A percentile compares a stretch with the other conserved stretches of the same genome.
phyloP scores from a whole-genome alignment of 2,888 invertebrate species.

The Napeogenes sylphis region DNA sequence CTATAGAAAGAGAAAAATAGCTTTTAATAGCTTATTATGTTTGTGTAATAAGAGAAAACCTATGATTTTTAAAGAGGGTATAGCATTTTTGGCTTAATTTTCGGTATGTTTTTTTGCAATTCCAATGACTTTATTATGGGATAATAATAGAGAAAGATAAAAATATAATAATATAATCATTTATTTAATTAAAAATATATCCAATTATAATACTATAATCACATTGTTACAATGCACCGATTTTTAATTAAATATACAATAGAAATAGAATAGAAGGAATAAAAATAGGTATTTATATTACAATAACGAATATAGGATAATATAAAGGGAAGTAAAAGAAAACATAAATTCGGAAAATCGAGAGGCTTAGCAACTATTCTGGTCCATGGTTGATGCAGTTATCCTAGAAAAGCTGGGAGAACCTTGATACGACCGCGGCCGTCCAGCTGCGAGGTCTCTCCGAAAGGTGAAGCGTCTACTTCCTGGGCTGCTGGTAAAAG shows the following conservation, averaged over 20 bases:
- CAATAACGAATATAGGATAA: not conserved
- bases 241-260: not conserved
- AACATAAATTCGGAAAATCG: not conserved
- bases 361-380: not conserved
- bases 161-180: not conserved
- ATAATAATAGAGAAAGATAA: too few relatives aligned
- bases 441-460: constrained; percentile 49
- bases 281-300: not conserved
- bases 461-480: constrained; percentile 59
- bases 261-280: not conserved
- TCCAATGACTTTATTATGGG: too few relatives aligned
- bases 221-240: not conserved
- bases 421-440: constrained; percentile 65
- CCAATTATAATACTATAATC: not conserved
- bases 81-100: too few relatives aligned
- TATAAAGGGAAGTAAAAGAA: too few relatives aligned
- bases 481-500: constrained; percentile 57
- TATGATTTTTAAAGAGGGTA: too few relatives aligned
- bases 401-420: constrained; percentile 67
- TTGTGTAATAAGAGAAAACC: too few relatives aligned
- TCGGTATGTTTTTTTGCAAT: too few relatives aligned
- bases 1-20: not conserved
- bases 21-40: too few relatives aligned
- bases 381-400: constrained; percentile 24
- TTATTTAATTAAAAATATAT: not conserved